Base-by-base conservation (phyloP, 2,113 vertebrate genomes). In the Nerophis lumbriciformis region DNA sequence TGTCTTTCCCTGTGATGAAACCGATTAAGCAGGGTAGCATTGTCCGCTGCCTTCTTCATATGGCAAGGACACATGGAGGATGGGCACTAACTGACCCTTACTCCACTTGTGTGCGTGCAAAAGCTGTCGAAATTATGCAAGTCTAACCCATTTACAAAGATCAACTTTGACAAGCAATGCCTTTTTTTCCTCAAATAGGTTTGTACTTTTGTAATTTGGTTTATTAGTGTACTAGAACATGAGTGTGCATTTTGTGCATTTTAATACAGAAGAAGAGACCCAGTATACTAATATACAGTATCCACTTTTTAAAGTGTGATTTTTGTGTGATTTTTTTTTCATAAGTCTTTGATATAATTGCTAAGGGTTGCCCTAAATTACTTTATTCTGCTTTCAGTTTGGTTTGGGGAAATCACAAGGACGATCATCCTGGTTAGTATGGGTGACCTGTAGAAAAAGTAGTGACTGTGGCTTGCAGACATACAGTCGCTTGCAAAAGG, bases 1-100 rank as follows among this genome's bases (percentile, higher is more conserved):
- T 47, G 16, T 59, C n/a, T 72, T 52, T 44, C 61, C 52, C 58
- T 52, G 38, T 56, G 9, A 45, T 61, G 48, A 72, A 78, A 78
- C 66, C 66, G 68, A 79, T 75, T 71, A 69, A 79, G 72, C 55
- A 78, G 80, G 82, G 73, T 73, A 70, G 71, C 76, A 65, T 69
- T 83, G 80, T 79, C 68, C 69, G 56, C 50, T 76, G 71, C 65
- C 71, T 69, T 73, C 67, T 61, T 66, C 59, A 71, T 67, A 72
- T 73, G 65, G 61, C 64, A 76, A 80, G 76, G 75, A 64, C 75
- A 78, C 74, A 74, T 72, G 63, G 71, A 74, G 71, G 72, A 57
- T 73, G 62, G 73, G 64, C 16, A 4, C 28, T 68, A 63, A 78
- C 76, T 72, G 62, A 67, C 48, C 28, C 52, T 66, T 53, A 49